phyloP scores from a whole-genome alignment of 2,888 invertebrate genomes.

The Trichacis sp. region DNA sequence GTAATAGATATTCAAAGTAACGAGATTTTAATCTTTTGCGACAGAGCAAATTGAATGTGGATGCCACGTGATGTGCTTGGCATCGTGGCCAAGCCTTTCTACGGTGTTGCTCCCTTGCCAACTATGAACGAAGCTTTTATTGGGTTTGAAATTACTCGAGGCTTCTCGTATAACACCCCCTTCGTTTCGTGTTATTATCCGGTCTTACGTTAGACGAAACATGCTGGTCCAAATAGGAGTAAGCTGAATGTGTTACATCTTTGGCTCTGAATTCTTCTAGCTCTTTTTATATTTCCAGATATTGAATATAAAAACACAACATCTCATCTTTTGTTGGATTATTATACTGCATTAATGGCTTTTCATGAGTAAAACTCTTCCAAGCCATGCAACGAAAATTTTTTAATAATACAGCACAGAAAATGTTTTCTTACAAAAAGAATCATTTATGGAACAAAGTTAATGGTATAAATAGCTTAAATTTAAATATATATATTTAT shows the following conservation, averaged over 20 bases:
- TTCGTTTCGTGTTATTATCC: neutral
- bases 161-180: slow-evolving; percentile 15
- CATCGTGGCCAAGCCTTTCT: slow-evolving; percentile 46
- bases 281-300: slow-evolving; percentile 11
- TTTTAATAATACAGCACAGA: too few relatives aligned
- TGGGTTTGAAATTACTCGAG: slow-evolving; percentile 34
- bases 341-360: too few relatives aligned
- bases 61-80: slow-evolving; percentile 51
- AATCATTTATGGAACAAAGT: too few relatives aligned
- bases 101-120: slow-evolving; percentile 30
- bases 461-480: too few relatives aligned
- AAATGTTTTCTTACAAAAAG: too few relatives aligned
- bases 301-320: slow-evolving; percentile 34
- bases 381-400: too few relatives aligned
- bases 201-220: slow-evolving; percentile 15
- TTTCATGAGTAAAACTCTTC: too few relatives aligned
- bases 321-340: neutral
- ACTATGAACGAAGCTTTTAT: slow-evolving; percentile 27
- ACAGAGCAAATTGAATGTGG: slow-evolving; percentile 38
- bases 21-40: slow-evolving; percentile 34
- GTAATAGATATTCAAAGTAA: slow-evolving; percentile 10
- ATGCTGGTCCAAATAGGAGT: slow-evolving; percentile 10
- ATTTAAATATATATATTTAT: too few relatives aligned
- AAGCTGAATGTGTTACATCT: slow-evolving; percentile 21
- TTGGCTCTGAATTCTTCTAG: slow-evolving; percentile 24